phyloP scores from a whole-genome alignment of 2,888 invertebrate species.

The Ceraclea dissimilis region DNA sequence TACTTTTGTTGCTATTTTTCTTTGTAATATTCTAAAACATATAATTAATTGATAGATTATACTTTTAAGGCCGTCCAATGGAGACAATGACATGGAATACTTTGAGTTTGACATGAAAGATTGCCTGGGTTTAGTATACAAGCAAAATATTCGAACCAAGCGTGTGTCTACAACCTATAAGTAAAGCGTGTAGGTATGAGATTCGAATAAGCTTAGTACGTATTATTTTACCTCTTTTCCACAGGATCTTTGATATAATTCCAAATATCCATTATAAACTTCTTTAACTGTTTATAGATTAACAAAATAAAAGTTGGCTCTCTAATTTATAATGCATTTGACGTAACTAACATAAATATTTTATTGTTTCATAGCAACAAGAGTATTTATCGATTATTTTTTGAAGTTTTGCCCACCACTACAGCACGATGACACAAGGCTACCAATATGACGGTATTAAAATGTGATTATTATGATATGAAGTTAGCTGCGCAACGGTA shows the following conservation, averaged over 20 bases:
- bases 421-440: not conserved
- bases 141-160: no score
- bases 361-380: not conserved
- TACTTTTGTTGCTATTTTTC: slow-evolving; percentile 14
- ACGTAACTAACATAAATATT: not conserved
- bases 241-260: not conserved
- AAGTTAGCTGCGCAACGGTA: slow-evolving; percentile 20
- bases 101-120: no score
- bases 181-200: no score
- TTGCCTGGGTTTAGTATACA: no score
- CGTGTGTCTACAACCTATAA: no score
- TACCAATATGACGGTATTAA: slow-evolving; percentile 7
- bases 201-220: no score
- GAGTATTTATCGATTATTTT: not conserved
- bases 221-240: not conserved
- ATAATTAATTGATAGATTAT: not conserved
- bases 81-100: no score
- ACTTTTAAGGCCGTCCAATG: not conserved
- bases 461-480: slow-evolving; percentile 16
- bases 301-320: not conserved
- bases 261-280: not conserved
- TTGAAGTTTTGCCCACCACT: not conserved
- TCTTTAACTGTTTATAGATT: not conserved
- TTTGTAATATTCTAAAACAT: slow-evolving; percentile 13
- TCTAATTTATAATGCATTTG: not conserved